Evolutionary conservation across 1,140 invertebrate genomes (phyloP), one percentile per base, ranked within the genome.

Genomic region (Trypoxylus dichotomus): DNA sequence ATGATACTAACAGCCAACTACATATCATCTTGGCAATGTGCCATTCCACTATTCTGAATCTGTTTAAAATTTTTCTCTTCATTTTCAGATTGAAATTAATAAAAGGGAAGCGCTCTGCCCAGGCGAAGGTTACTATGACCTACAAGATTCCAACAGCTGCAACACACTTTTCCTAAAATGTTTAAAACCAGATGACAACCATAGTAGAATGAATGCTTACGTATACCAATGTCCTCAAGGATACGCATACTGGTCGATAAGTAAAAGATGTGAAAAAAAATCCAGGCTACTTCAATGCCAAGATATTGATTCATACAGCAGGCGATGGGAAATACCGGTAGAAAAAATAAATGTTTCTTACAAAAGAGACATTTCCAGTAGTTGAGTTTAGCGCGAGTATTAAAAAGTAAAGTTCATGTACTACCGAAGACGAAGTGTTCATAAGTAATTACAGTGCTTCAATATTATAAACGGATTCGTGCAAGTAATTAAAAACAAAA

Each of bases 151-250:
- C 76, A 87, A 90, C 83, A 83, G 86, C 63, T 94, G 93, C 85
- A 93, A 92, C 77, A 88, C 91, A 71, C 88, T 89, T 1, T 95
- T 95, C 84, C 88, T 94, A 73, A 95, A 93, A 85, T 96, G 94
- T 84, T 86, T 87, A 79, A 88, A 86, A 82, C 85, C 86, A 7
- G 82, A 83, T 76, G 84, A 88, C 60, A 85, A 83, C 0, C 84
- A 86, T 60, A 84, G 86, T 41, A 88, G 84, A 74, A 86, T 95
- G 79, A 89, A 91, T 83, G 94, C 93, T 8, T 91, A 91, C 77
- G 85, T 95, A 8, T 92, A 92, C 84, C 91, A 92, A 82, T 96
- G 95, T 87, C 94, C 94, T 0, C 85, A 91, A 83, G 90, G 91
- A 8, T 94, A 91, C 81, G 88, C 91, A 0, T 96, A 92, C 82